Base-by-base conservation (phyloP, 2,113 vertebrate species). In the Urocitellus parryii region DNA sequence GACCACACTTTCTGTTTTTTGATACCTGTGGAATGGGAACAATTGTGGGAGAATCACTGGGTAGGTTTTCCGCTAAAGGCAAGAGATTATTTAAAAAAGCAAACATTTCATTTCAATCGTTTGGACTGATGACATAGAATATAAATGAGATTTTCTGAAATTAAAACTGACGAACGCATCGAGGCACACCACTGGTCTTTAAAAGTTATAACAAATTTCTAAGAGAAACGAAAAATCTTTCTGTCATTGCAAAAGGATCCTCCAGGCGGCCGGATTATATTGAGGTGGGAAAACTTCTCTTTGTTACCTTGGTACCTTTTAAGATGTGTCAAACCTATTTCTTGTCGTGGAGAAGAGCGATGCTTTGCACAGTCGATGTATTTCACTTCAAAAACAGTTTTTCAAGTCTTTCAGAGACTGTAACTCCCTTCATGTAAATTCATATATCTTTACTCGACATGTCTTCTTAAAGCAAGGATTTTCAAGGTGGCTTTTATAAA, bases 1-100 rank as follows among this genome's bases (percentile, higher is more conserved):
- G 97, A 98, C 98, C 99, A 98, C 98, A 73, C 97, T 95, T 34
- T 98, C 98, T 98, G 94, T 29, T 29, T 83, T 32, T 42, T 88
- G 90, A 96, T 98, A 97, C 97, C 94, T 2, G 93, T 97, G 61
- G 98, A 98, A 97, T 88, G 92, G 0, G 85, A 74, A 87, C 95
- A 96, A 97, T 95, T 97, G 96, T 67, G 93, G 93, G 95, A 97
- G 95, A 98, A 83, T 94, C 93, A 88, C 95, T 84, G 37, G 45
- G 20, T 58, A 84, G 29, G 84, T 73, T 97, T 98, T 98, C 95
- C 96, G 77, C 56, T 89, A 93, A 97, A 96, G 39, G 48, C 53
- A 74, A 97, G 27, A 95, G 87, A 97, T 56, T 85, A 85, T 90
- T 61, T 61, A 20, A 42, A 14, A 63, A 88, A 65, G 51, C 17